Percentiles rank a stretch among this genome's conserved stretches.
These are phyloP conservation scores for Ectemnius lituratus DNA, from an alignment of 2,888 invertebrate species.

Conservation along the genomic window DNA sequence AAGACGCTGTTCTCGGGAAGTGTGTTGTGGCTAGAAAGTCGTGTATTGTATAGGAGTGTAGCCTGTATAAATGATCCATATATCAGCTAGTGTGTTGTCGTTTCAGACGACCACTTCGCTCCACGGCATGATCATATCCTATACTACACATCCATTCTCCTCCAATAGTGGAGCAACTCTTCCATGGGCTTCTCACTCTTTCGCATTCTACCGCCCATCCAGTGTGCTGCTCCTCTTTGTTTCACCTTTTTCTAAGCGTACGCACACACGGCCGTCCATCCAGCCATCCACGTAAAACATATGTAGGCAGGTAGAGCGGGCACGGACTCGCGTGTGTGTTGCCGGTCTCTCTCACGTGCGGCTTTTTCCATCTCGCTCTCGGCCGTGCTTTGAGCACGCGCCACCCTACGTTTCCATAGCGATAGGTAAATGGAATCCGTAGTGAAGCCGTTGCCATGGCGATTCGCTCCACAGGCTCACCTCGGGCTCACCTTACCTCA, in stretches of 20 bases:
- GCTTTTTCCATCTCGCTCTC: conserved; percentile 48
- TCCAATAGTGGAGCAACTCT: conserved; percentile 16
- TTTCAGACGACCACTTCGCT: conserved; percentile 64
- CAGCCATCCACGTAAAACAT: background rate
- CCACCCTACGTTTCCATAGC: conserved; percentile 77
- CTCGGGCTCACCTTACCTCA: conserved; percentile 66
- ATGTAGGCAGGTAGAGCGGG: background rate
- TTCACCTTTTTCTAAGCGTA: too few species aligned
- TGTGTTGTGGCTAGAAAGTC: conserved; percentile 31
- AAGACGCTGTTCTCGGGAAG: conserved; percentile 18
- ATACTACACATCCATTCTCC: conserved; percentile 40
- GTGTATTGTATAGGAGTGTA: conserved; percentile 1
- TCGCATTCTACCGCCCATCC: conserved; percentile 38
- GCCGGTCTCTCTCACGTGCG: conserved; percentile 25
- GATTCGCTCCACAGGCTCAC: conserved; percentile 71
- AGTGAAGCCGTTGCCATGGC: conserved; percentile 76
- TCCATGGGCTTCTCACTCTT: conserved; percentile 45
- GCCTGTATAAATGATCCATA: conserved; percentile 67
- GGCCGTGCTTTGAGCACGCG: conserved; percentile 69
- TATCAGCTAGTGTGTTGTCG: conserved; percentile 70
- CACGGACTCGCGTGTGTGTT: background rate
- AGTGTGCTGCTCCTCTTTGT: background rate
- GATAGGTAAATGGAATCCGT: conserved; percentile 78
- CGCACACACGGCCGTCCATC: too few species aligned
- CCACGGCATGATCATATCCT: too few species aligned